A percentile compares a stretch with the other conserved stretches of the same genome.
phyloP scores from a whole-genome alignment of 2,888 invertebrate species.

The Tipula lateralis region DNA sequence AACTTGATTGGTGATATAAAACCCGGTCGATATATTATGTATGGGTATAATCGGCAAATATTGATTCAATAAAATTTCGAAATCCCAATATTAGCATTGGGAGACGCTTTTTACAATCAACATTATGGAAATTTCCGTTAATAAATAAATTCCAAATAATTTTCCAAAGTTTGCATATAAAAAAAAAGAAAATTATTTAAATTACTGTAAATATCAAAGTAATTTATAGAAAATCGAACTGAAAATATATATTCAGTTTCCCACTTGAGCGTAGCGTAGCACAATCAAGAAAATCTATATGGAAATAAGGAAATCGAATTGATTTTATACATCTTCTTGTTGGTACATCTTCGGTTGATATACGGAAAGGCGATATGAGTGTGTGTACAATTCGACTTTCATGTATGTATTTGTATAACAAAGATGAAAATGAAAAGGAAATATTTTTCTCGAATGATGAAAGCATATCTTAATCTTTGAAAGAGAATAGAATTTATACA shows the following conservation, averaged over 20 bases:
- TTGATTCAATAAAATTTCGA: background rate
- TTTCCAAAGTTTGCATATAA: background rate
- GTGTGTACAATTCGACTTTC: background rate
- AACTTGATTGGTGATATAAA: background rate
- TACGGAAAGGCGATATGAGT: background rate
- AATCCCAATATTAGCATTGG: background rate
- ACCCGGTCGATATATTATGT: background rate
- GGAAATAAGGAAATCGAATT: conserved; percentile 19
- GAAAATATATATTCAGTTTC: background rate
- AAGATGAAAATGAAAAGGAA: background rate
- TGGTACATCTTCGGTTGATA: background rate
- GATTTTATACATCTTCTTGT: too few relatives aligned
- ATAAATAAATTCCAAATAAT: background rate
- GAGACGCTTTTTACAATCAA: background rate
- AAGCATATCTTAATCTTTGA: background rate
- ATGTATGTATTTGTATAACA: background rate
- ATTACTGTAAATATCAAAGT: conserved; percentile 11
- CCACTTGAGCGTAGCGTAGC: background rate
- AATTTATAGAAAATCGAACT: background rate
- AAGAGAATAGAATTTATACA: background rate
- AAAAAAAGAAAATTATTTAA: background rate
- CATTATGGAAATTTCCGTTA: conserved; percentile 5
- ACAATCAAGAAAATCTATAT: conserved; percentile 24
- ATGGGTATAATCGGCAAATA: background rate
- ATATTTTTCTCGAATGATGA: background rate